Evolutionary conservation across 2,113 vertebrate genomes (phyloP).

Genomic region (Pampusana beccarii): DNA sequence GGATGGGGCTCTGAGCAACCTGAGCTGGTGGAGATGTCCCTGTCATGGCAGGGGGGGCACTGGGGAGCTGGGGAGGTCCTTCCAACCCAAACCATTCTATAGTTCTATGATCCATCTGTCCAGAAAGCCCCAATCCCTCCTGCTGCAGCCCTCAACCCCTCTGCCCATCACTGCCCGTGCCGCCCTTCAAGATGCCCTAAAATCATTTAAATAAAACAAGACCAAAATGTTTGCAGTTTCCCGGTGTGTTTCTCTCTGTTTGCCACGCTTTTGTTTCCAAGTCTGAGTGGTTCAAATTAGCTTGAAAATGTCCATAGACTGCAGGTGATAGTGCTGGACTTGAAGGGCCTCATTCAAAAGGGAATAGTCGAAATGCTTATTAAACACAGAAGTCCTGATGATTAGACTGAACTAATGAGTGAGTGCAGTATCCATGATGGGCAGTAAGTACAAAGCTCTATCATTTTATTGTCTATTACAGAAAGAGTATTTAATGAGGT

Average conservation of each 20-base stretch:
- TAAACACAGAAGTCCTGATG: not conserved
- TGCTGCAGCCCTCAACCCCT: too few species aligned
- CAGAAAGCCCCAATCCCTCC: not conserved
- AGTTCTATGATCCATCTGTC: too few species aligned
- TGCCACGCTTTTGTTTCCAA: too few species aligned
- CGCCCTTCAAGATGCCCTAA: not conserved
- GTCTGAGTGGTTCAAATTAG: rapidly evolving
- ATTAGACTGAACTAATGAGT: not conserved
- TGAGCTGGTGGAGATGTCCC: too few species aligned
- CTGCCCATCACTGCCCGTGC: rapidly evolving
- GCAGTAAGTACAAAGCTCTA: not conserved
- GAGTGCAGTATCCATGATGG: not conserved
- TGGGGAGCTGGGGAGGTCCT: too few species aligned
- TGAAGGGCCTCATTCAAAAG: not conserved
- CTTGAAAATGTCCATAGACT: not conserved
- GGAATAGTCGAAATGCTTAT: not conserved
- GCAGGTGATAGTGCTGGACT: not conserved
- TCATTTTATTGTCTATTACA: not conserved
- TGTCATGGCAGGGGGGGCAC: too few species aligned
- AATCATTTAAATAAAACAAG: not conserved
- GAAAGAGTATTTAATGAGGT: not conserved
- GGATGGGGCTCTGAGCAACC: too few species aligned
- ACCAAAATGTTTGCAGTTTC: rapidly evolving
- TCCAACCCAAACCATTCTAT: too few species aligned
- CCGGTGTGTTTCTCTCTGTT: not conserved